A percentile compares a stretch with the other conserved stretches of the same genome.
Conservation (phyloP, 1,140 invertebrate species). For the Drosophila hydei region DNA sequence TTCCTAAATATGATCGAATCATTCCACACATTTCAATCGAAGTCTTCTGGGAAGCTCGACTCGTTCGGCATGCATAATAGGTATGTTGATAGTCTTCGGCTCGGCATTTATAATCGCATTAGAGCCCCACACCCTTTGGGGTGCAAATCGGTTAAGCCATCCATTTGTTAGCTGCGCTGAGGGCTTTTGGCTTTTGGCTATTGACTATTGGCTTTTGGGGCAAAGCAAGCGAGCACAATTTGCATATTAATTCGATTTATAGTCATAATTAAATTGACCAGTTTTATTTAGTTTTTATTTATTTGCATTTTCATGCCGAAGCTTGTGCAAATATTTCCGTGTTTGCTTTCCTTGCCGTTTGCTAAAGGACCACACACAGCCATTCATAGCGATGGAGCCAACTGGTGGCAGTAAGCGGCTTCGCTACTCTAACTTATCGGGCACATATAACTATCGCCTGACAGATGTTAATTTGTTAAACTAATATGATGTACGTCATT, state of each 20-base stretch:
- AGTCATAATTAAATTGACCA: constrained; percentile 79
- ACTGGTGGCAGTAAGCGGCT: background rate
- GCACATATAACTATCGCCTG: constrained; percentile 16
- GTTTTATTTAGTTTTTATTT: constrained; percentile 69
- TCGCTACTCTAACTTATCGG: background rate
- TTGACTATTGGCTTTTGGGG: constrained; percentile 19
- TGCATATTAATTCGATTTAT: constrained; percentile 72
- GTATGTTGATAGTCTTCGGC: constrained; percentile 12
- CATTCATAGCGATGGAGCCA: background rate
- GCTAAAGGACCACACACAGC: constrained; percentile 25
- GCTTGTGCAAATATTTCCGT: constrained; percentile 63
- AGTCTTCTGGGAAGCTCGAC: constrained; percentile 34
- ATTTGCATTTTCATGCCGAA: constrained; percentile 54
- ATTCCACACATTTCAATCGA: constrained; percentile 5
- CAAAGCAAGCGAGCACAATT: constrained; percentile 55
- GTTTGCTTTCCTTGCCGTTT: constrained; percentile 43
- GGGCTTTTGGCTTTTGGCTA: constrained; percentile 25
- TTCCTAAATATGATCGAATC: constrained; percentile 7
- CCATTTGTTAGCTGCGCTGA: constrained; percentile 44
- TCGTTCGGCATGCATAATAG: constrained; percentile 31
- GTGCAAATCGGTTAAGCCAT: constrained; percentile 24
- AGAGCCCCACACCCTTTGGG: constrained; percentile 57
- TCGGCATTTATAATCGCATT: constrained; percentile 57
- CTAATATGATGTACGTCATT: constrained; percentile 66
- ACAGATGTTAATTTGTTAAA: constrained; percentile 65